A percentile compares a stretch with the other conserved stretches of the same genome.
These are phyloP conservation scores for Bombus consobrinus DNA, from an alignment of 1,140 invertebrate species.

Conservation along the genomic window DNA sequence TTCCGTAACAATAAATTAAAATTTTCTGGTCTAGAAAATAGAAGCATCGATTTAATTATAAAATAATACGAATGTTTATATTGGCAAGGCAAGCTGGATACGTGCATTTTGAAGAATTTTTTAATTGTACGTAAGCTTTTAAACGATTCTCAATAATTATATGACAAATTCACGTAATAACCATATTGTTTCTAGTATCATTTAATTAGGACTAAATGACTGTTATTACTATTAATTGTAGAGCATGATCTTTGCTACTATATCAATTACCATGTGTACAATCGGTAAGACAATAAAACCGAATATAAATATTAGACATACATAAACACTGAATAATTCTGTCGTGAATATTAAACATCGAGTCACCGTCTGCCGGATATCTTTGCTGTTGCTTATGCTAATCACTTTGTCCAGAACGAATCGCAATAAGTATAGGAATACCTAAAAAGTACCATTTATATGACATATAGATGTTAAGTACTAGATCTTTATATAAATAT, in stretches of 20 bases:
- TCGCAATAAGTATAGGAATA: slow-evolving; percentile 75
- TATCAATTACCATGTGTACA: slow-evolving; percentile 70
- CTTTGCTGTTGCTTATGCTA: slow-evolving; percentile 67
- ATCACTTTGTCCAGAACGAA: slow-evolving; percentile 76
- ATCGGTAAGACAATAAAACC: slow-evolving; percentile 75
- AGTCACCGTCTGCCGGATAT: slow-evolving; percentile 67
- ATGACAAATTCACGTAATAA: not conserved
- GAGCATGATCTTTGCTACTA: slow-evolving; percentile 72
- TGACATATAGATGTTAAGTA: not conserved
- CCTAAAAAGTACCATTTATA: slow-evolving; percentile 66
- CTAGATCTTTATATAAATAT: not conserved
- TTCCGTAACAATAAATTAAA: not conserved
- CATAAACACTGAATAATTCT: slow-evolving; percentile 74
- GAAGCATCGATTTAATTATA: not conserved
- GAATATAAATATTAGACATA: slow-evolving; percentile 76
- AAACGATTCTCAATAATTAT: slow-evolving; percentile 12
- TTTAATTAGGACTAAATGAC: not conserved
- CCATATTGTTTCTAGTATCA: not conserved
- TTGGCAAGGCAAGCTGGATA: not conserved
- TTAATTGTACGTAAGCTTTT: not conserved
- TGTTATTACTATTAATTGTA: slow-evolving; percentile 58
- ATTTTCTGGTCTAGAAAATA: not conserved
- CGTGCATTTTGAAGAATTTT: not conserved
- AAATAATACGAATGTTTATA: not conserved
- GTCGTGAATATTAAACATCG: slow-evolving; percentile 72